Evolutionary conservation across 2,888 invertebrate species (phyloP), one percentile per base, ranked within the genome.

Genomic region (Altica lythri): DNA sequence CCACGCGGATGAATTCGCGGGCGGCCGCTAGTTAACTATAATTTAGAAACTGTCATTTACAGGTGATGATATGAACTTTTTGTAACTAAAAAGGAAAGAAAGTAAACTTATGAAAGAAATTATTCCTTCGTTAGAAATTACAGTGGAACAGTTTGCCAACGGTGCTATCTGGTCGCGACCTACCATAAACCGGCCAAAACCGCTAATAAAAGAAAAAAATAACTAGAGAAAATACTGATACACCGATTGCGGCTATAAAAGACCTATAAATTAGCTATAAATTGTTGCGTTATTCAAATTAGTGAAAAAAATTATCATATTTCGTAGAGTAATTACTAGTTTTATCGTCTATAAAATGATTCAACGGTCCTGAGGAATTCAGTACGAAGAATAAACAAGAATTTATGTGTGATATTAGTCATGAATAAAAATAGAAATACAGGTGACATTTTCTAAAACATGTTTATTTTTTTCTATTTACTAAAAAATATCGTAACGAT

Each of bases 371-470:
- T 32, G n/a, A 27, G 14, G 46, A 42, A 42, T 42, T 22, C 6
- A 25, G 8, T 22, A 45, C 18, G 34, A 45, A 2, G n/a, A 22
- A 42, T 30, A 43, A 37, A 27, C 13, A 18, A 22, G 13, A 44
- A 48, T 55, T 50, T 53, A 59, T 52, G 43, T 50, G 55, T 34
- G 9, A 16, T 34, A 10, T 30, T 34, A 34, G 49, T 40, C 32
- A 40, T 32, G 19, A 16, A 44, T 35, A 49, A 40, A 57, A 57
- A 35, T 51, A 56, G 58, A 57, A 35, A n/a, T n/a, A n/a, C n/a
- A n/a, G n/a, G 54, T 47, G 50, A 34, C 8, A 9, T 12, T 30
- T 12, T 30, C 9, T n/a, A n/a, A n/a, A n/a, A n/a, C n/a, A n/a
- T n/a, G n/a, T n/a, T n/a, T n/a, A n/a, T n/a, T n/a, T n/a, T n/a